Base-by-base conservation (phyloP, 2,888 invertebrate genomes). In the Chrysodeixis includens region DNA sequence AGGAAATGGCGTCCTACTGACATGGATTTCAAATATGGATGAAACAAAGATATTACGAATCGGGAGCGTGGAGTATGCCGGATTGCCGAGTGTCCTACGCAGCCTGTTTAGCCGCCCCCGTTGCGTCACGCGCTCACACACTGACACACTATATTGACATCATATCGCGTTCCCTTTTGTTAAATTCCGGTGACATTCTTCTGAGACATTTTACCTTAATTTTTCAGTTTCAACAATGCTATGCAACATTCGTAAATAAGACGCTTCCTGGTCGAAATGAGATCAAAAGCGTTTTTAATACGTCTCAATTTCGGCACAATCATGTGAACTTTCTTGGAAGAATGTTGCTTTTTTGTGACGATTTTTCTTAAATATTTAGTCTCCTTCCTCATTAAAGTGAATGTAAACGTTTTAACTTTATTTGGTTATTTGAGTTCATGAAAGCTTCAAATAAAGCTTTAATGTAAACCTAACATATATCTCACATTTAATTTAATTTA, bases 231-330 rank as follows among this genome's bases (percentile, higher is more conserved):
- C 66, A 79, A 80, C 75, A 82, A 78, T 79, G 69, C 79, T 79
- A 75, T 82, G 57, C 66, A 63, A 35, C 16, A 40, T 76, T 83
- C 84, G 75, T 84, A 88, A 91, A 92, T 88, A 83, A 87, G 83
- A 82, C 83, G 81, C 84, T 90, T 92, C 91, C 91, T 90, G 88
- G 78, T 85, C 66, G 76, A 78, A 79, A 76, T 69, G 82, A 88
- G 88, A 89, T 91, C 86, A 90, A 26, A 92, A 92, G 88, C 81
- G 65, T 59, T 76, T 85, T 84, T 86, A 86, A 88, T 85, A 78
- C 85, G 80, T 84, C 80, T 78, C 69, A 57, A 76, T 79, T 79
- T 72, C 67, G 30, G 51, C 52, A 56, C 20, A 51, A 52, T 64
- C 16, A 53, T 55, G 6, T 35, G 14, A 58, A 63, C 57, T 14